Percentiles rank a stretch among this genome's conserved stretches.
Evolutionary conservation across 92 coral and sea anemone species (phyloP).

Genomic region (Phenganax stokvisi): DNA sequence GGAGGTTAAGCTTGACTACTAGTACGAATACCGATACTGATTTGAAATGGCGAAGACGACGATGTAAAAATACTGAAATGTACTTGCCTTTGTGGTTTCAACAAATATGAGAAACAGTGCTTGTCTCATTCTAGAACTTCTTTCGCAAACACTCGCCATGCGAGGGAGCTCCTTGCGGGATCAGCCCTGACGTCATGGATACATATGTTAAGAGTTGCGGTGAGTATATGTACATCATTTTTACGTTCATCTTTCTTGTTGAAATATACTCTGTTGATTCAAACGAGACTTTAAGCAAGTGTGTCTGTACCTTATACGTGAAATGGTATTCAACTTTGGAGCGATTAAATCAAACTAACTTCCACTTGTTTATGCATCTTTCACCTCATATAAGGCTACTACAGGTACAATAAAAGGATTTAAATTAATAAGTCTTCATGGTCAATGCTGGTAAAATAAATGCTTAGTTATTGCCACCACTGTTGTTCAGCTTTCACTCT

Average conservation of each 20-base stretch:
- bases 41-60: not conserved
- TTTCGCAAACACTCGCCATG: slow-evolving; percentile 87
- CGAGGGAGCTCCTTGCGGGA: slow-evolving; percentile 82
- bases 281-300: not conserved
- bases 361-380: too few relatives aligned
- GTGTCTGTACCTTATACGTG: not conserved
- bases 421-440: too few relatives aligned
- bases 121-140: slow-evolving; percentile 55
- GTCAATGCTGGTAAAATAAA: too few relatives aligned
- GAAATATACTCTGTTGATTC: not conserved
- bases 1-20: too few relatives aligned
- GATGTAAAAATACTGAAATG: not conserved
- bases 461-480: too few relatives aligned
- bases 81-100: not conserved
- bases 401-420: too few relatives aligned
- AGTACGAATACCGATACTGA: too few relatives aligned
- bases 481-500: too few relatives aligned
- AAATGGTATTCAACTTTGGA: too few relatives aligned
- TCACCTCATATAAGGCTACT: too few relatives aligned
- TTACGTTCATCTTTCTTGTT: not conserved
- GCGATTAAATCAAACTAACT: too few relatives aligned
- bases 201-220: slow-evolving; percentile 98
- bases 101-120: not conserved
- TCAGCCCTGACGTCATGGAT: slow-evolving; percentile 97
- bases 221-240: slow-evolving; percentile 28